Conservation (phyloP, 2,797 vertebrate species). For the Apodemus agrarius region DNA sequence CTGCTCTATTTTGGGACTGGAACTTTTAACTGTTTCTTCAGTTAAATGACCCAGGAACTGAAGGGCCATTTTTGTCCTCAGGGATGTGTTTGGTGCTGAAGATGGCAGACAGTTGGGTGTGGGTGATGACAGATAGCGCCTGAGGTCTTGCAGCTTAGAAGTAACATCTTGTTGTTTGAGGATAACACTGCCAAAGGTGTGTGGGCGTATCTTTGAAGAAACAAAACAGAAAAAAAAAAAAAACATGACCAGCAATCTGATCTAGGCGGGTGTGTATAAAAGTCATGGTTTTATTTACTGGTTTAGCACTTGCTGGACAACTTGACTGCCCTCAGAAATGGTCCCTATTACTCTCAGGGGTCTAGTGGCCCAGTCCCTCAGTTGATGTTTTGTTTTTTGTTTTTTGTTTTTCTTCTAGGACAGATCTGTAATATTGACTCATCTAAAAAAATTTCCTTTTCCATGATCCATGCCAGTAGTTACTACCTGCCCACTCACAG, state of each 20-base stretch:
- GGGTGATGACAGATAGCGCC: conserved; percentile 78
- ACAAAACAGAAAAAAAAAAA: conserved; percentile 68
- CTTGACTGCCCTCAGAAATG: neutral
- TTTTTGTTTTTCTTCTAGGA: neutral
- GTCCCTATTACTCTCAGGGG: neutral
- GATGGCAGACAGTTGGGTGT: conserved; percentile 78
- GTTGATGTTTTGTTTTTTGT: neutral
- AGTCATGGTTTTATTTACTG: conserved; percentile 58
- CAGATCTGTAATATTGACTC: neutral
- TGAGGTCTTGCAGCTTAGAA: conserved; percentile 71
- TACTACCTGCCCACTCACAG: neutral
- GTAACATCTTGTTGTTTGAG: conserved; percentile 77
- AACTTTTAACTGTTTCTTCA: conserved; percentile 68
- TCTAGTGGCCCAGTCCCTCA: neutral
- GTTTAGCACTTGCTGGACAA: neutral
- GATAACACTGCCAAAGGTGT: conserved; percentile 76
- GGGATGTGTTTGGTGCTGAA: conserved; percentile 73
- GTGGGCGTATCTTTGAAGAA: conserved; percentile 75
- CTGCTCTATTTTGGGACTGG: conserved; percentile 79
- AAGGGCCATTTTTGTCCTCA: conserved; percentile 79
- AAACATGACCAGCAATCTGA: conserved; percentile 66
- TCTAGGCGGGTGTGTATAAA: conserved; percentile 58
- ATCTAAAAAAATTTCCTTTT: neutral
- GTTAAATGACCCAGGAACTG: conserved; percentile 60
- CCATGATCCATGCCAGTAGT: neutral